These are phyloP conservation scores for Ctenicera cuprea DNA, from an alignment of 2,888 invertebrate genomes.

Conservation along the genomic window DNA sequence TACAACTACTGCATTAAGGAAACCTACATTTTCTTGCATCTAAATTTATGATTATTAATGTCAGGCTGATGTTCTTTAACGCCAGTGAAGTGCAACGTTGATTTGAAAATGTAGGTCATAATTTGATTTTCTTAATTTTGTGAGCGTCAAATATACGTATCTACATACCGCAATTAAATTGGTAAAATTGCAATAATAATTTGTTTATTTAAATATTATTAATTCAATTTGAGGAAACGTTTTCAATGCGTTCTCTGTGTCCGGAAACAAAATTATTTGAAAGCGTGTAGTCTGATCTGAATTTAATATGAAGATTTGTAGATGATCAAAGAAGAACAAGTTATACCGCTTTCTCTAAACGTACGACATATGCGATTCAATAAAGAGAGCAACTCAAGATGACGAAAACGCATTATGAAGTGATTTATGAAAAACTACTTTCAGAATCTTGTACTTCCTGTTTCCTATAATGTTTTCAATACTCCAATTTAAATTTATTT, in stretches of 20 bases:
- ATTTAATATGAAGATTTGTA: slow-evolving; percentile 3
- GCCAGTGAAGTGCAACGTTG: neutral
- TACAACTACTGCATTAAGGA: slow-evolving; percentile 4
- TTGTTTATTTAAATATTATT: no score
- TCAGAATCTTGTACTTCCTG: slow-evolving; percentile 1
- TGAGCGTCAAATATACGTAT: no score
- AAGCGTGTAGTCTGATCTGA: neutral
- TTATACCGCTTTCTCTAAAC: slow-evolving; percentile 8
- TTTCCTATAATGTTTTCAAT: neutral
- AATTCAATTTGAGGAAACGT: slow-evolving; percentile 6
- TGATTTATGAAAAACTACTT: slow-evolving; percentile 7
- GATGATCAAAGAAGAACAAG: slow-evolving; percentile 2
- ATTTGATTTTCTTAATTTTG: neutral
- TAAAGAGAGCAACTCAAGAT: slow-evolving; percentile 2
- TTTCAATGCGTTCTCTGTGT: neutral
- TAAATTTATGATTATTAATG: slow-evolving; percentile 24
- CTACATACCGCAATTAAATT: neutral
- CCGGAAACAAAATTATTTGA: neutral
- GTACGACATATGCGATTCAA: slow-evolving; percentile 14
- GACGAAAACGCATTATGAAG: neutral
- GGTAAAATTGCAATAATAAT: neutral
- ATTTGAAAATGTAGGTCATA: slow-evolving; percentile 14
- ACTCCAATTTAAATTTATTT: no score
- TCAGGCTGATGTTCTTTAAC: slow-evolving; percentile 14
- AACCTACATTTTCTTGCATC: slow-evolving; percentile 21